Base-by-base conservation (phyloP, 2,113 vertebrate species). In the Muscicapa adusta region DNA sequence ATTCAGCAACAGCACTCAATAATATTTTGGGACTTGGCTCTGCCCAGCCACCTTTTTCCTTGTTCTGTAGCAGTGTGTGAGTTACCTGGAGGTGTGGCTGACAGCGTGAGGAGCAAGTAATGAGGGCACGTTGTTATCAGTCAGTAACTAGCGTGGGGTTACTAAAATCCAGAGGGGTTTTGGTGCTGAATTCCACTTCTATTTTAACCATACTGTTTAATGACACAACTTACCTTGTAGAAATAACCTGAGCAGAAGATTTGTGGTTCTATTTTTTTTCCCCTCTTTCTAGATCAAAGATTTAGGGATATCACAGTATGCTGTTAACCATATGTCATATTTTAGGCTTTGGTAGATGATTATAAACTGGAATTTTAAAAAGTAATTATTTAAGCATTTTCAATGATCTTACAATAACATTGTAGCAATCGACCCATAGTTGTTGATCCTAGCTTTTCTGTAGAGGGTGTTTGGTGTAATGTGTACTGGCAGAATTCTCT, bases 31-130 rank as follows among this genome's bases (percentile, higher is more conserved):
- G 42, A 31, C 16, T 23, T 51, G 4, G 7, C 38, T 85, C 11
- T 90, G 74, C 20, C 48, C 13, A 34, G 34, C 16, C 47, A 10
- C 25, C 18, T 2, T n/a, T 25, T 75, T 65, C 22, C 28, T 43
- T 54, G 48, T 58, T 50, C 19, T 10, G 0, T 2, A 26, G 66
- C 53, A 16, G 5, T 1, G 3, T 5, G 38, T 36, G 10, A 1
- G 34, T 57, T 73, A 22, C 42, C 31, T 33, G 56, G 25, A 25
- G 50, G 24, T 26, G 48, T 1, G 17, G 47, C 50, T 18, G 9
- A 5, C 8, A 48, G 40, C 0, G 0, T 28, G 11, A n/a, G 31
- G 13, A 71, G 71, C 23, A 0, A 2, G 40, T 18, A 14, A 33
- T 15, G 78, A 65, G 71, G 78, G 58, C 5, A 5, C 34, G 7